Conservation (phyloP, 2,113 vertebrate genomes). For the Oxygymnocypris stewartii region DNA sequence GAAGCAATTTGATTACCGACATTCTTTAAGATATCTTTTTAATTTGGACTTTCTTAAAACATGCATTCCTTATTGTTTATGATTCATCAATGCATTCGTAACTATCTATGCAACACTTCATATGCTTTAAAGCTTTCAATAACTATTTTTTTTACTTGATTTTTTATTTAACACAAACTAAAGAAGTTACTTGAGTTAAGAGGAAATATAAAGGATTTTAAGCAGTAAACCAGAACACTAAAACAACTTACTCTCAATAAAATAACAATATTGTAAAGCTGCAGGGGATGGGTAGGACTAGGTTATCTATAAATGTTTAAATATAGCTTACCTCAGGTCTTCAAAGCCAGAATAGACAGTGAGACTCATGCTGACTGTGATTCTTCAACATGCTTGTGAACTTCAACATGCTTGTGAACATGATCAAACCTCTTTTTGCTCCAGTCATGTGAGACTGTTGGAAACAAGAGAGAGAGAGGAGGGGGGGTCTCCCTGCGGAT, state of each 20-base stretch:
- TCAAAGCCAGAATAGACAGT: background rate
- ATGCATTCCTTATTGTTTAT: background rate
- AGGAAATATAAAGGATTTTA: background rate
- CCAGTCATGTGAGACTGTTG: too few relatives aligned
- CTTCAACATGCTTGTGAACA: too few relatives aligned
- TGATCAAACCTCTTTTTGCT: too few relatives aligned
- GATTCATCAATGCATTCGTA: background rate
- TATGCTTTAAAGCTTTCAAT: too few relatives aligned
- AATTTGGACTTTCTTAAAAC: background rate
- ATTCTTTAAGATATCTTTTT: background rate
- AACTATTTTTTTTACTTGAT: background rate
- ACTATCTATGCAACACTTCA: background rate
- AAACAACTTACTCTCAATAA: background rate
- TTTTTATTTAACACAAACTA: background rate
- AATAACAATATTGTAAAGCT: background rate
- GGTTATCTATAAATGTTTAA: conserved; percentile 14
- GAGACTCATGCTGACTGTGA: conserved; percentile 29
- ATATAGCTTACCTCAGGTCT: background rate
- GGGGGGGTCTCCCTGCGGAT: too few relatives aligned
- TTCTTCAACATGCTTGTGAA: too few relatives aligned
- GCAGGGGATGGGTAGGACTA: background rate
- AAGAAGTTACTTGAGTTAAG: background rate
- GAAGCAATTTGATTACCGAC: background rate
- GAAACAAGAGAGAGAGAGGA: too few relatives aligned
- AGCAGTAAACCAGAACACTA: background rate